Base-by-base conservation (phyloP, 2,113 vertebrate species). In the Synodontis membranacea region DNA sequence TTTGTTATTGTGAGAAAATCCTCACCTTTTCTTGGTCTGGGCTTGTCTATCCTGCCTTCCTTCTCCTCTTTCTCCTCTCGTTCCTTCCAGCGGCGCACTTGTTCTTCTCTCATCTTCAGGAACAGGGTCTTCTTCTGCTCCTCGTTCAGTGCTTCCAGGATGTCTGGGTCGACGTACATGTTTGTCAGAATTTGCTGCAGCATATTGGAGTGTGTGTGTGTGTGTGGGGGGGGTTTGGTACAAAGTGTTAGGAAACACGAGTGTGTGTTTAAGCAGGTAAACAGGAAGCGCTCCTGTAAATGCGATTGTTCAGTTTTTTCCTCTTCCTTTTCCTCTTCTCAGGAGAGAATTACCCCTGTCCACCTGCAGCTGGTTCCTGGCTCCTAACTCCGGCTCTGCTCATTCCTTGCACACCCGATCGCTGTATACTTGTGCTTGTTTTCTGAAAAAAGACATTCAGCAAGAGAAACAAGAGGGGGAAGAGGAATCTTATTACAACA, bases 61-160 rank as follows among this genome's bases (percentile, higher is more conserved):
- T 28, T 86, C 62, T 90, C 92, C n/a, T 93, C 92, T 54, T 70
- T 92, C 87, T 95, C 93, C 60, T 95, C 94, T 0, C 92, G 58
- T 88, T 90, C 95, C 87, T 68, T 95, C 95, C 95, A 96, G 86
- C 95, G 93, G 4, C 94, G 92, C 9, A 96, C 94, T 91, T 95
- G 95, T 88, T 96, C 95, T 89, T 95, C 92, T 88, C 95, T 94
- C 95, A 96, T 96, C 92, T 96, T 95, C 42, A 95, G 83, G 88
- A 95, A 96, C 64, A 96, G 90, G 87, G 92, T 94, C 88, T 92
- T 94, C 89, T 94, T 95, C 92, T 96, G 95, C 68, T 96, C 94
- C 56, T 95, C 95, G 2, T 93, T 94, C 85, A 96, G 92, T 50
- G 94, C 95, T 89, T 95, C 94, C 90, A 96, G 91, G 58, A 96